A percentile compares a stretch with the other conserved stretches of the same genome.
Conservation (phyloP, 2,888 invertebrate genomes). For the Mesochorus sp. region DNA sequence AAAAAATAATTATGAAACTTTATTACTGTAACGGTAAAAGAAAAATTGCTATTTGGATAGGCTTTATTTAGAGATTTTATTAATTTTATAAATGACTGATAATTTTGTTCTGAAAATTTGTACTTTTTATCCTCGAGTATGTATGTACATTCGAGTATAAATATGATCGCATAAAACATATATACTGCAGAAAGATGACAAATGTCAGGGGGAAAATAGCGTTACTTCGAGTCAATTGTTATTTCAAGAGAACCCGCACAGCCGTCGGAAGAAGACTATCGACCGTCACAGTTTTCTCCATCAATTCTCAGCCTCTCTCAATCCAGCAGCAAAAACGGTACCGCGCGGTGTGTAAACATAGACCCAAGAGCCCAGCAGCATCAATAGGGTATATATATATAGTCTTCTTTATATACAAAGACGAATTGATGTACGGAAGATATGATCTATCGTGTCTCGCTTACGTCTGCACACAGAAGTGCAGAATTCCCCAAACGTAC, state of each 20-base stretch:
- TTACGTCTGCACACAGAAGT: background rate
- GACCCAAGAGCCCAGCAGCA: slow-evolving; percentile 68
- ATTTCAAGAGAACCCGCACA: slow-evolving; percentile 76
- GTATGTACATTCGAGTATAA: background rate
- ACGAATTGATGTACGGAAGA: slow-evolving; percentile 66
- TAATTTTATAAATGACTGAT: too few relatives aligned
- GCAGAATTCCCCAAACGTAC: slow-evolving; percentile 9
- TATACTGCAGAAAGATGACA: slow-evolving; percentile 58
- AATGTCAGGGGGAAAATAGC: slow-evolving; percentile 60
- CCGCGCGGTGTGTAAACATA: slow-evolving; percentile 76
- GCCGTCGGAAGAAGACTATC: slow-evolving; percentile 68
- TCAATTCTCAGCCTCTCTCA: slow-evolving; percentile 64
- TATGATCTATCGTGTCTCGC: slow-evolving; percentile 17
- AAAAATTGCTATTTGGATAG: too few relatives aligned
- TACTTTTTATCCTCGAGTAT: background rate
- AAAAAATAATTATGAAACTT: too few relatives aligned
- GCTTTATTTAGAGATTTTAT: too few relatives aligned
- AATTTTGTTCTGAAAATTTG: background rate
- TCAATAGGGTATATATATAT: slow-evolving; percentile 12
- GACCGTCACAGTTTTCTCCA: slow-evolving; percentile 70
- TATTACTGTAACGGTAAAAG: too few relatives aligned
- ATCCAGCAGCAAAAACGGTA: slow-evolving; percentile 58
- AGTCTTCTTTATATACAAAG: too few relatives aligned
- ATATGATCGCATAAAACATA: background rate
- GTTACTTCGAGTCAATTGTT: slow-evolving; percentile 72